Percentiles rank a stretch among this genome's conserved stretches.
Evolutionary conservation across 2,888 invertebrate species (phyloP).

Genomic region (Napeogenes inachia): DNA sequence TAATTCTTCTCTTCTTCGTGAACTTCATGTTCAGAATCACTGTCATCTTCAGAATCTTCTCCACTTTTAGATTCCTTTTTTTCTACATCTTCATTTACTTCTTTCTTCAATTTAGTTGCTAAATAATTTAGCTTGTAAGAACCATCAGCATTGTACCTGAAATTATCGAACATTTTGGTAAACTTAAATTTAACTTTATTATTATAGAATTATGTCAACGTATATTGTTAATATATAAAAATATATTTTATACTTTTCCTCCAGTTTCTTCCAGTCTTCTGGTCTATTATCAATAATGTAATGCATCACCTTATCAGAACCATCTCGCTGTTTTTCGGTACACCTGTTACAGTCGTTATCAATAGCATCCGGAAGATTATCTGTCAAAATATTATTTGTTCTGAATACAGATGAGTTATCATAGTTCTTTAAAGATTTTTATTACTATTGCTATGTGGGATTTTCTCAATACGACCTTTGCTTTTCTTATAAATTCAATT

Average conservation of each 20-base stretch:
- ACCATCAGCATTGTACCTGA: conserved; percentile 77
- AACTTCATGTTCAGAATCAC: conserved; percentile 11
- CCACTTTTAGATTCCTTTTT: conserved; percentile 13
- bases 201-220: no score
- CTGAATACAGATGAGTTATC: no score
- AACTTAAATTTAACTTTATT: not conserved
- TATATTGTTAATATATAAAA: not conserved
- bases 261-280: conserved; percentile 76
- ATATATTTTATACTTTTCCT: conserved; percentile 66
- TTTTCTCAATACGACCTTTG: no score
- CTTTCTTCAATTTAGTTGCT: conserved; percentile 43
- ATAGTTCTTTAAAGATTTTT: no score
- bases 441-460: no score
- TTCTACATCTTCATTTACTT: conserved; percentile 24
- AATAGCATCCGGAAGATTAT: conserved; percentile 83
- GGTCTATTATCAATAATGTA: conserved; percentile 78
- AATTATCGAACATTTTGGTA: conserved; percentile 20
- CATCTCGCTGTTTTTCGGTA: conserved; percentile 79
- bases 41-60: conserved; percentile 12
- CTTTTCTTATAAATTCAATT: not conserved
- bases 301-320: conserved; percentile 80
- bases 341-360: conserved; percentile 82
- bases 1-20: conserved; percentile 10
- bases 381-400: conserved; percentile 43
- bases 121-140: conserved; percentile 79